A percentile compares a stretch with the other conserved stretches of the same genome.
Evolutionary conservation across 2,797 vertebrate genomes (phyloP).

Genomic region (Pangasius larnaudii): DNA sequence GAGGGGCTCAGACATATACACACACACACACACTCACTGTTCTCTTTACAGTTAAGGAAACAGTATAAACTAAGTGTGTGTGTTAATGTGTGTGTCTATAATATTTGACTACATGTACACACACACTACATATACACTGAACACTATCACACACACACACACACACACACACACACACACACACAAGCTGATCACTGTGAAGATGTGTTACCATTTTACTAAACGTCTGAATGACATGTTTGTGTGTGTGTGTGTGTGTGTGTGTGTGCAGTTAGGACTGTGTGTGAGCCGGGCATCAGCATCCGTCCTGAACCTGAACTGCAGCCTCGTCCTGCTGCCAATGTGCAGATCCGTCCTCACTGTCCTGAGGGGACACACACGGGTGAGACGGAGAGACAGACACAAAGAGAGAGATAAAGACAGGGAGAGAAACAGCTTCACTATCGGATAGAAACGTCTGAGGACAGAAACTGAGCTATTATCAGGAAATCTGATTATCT

Average conservation of each 20-base stretch:
- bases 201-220: background rate
- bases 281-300: slow-evolving; percentile 96
- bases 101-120: background rate
- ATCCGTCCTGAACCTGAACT: slow-evolving; percentile 93
- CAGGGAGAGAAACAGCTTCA: background rate
- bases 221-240: background rate
- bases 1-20: background rate
- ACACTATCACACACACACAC: background rate
- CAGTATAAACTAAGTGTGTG: background rate
- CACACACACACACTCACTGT: slow-evolving; percentile 3
- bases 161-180: background rate
- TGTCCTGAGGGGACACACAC: slow-evolving; percentile 83
- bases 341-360: slow-evolving; percentile 90
- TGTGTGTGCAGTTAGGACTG: slow-evolving; percentile 89
- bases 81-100: background rate
- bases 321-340: slow-evolving; percentile 90
- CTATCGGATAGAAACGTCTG: background rate
- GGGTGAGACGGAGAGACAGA: slow-evolving; percentile 67
- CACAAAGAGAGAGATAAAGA: background rate
- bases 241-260: slow-evolving; percentile 44
- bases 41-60: background rate
- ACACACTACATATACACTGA: background rate
- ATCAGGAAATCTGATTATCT: background rate
- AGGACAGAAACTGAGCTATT: background rate
- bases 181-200: background rate